Base-by-base conservation (phyloP, 2,888 invertebrate species). In the Hyposoter didymator region DNA sequence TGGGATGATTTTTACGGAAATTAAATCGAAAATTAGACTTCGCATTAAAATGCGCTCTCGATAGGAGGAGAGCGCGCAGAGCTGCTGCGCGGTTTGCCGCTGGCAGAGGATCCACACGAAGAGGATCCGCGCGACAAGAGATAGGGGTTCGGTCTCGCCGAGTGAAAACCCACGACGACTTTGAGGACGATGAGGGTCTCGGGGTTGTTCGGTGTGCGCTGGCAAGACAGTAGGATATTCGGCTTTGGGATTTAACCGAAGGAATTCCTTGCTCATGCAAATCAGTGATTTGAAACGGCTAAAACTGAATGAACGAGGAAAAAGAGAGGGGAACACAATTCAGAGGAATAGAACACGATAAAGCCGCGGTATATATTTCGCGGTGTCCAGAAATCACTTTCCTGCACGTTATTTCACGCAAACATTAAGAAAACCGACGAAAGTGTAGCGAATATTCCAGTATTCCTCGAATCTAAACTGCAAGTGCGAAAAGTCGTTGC, bases 1-100 rank as follows among this genome's bases (percentile, higher is more conserved):
- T 88, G 87, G 90, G 90, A 92, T 92, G 89, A 93, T 92, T 93
- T 92, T 92, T 93, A 93, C 92, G 91, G 93, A 92, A 93, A 92
- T 93, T 92, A 93, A 92, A 93, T 92, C 92, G 93, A 93, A 92
- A 93, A 93, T 93, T 93, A 93, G 91, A 92, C 90, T 92, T 28
- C 89, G 89, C 91, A 92, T 93, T 92, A 92, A 93, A 92, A 93
- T 92, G 91, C 92, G 91, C 91, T 91, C 90, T 90, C 91, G 91
- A 92, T 92, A 90, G 85, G 70, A 80, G 73, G 49, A 49, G 64
- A 49, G 64, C 70, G 74, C 81, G 80, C 86, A 84, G 70, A 75
- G 19, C 72, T 52, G 75, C 69, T 52, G 75, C 69, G 79, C 85
- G 89, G 88, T 90, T 90, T 90, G 90, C 89, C 89, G 89, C 83